These are phyloP conservation scores for Ooceraea biroi DNA, from an alignment of 1,140 invertebrate genomes.

Conservation along the genomic window DNA sequence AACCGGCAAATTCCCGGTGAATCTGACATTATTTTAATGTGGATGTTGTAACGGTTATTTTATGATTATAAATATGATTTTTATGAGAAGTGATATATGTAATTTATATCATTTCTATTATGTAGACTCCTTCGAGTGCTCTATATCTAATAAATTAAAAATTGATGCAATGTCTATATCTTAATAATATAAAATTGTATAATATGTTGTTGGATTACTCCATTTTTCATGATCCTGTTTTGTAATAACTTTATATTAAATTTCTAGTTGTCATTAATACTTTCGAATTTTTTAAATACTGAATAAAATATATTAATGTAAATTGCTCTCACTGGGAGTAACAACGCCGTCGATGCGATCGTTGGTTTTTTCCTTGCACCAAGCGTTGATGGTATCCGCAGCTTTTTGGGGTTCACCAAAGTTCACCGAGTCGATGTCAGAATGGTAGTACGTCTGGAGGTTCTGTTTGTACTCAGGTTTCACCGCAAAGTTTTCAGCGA, in stretches of 20 bases:
- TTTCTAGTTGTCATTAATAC: not conserved
- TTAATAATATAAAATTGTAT: not conserved
- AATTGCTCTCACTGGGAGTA: slow-evolving; percentile 76
- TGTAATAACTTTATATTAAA: no score
- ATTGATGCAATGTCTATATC: not conserved
- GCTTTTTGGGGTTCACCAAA: slow-evolving; percentile 77
- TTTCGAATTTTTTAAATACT: not conserved
- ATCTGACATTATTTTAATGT: not conserved
- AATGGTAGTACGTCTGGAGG: slow-evolving; percentile 70
- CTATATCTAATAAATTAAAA: no score
- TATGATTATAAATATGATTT: not conserved
- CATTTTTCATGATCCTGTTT: not conserved
- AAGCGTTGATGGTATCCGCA: slow-evolving; percentile 86
- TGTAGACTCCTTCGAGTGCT: no score
- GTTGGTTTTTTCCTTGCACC: slow-evolving; percentile 87
- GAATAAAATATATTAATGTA: not conserved
- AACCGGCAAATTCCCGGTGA: not conserved
- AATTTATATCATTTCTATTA: no score
- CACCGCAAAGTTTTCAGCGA: slow-evolving; percentile 51
- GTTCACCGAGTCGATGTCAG: slow-evolving; percentile 77
- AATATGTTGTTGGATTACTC: not conserved
- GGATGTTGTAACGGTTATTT: not conserved
- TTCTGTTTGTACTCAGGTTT: slow-evolving; percentile 72
- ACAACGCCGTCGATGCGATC: slow-evolving; percentile 87
- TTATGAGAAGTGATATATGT: no score